Evolutionary conservation across 2,113 vertebrate genomes (phyloP).

Genomic region (Mormyrus lacerda): DNA sequence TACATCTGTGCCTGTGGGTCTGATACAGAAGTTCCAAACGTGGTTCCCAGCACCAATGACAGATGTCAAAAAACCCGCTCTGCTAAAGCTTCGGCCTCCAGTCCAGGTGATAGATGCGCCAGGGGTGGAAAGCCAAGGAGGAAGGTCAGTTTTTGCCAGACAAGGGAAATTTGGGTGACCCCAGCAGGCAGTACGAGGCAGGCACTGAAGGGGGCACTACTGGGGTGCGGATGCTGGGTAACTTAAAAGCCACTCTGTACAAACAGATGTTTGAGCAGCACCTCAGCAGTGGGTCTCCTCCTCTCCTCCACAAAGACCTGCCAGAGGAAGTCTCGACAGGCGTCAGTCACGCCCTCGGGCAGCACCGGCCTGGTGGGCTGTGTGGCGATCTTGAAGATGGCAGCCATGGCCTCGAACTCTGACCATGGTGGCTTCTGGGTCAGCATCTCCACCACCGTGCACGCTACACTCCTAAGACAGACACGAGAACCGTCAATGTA

Average conservation of each 20-base stretch:
- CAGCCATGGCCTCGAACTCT: slow-evolving; percentile 85
- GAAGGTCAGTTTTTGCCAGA: neutral
- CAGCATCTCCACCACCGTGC: slow-evolving; percentile 86
- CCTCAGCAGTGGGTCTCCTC: slow-evolving; percentile 75
- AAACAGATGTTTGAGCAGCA: slow-evolving; percentile 73
- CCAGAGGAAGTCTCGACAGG: slow-evolving; percentile 75
- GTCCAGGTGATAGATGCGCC: neutral
- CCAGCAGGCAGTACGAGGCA: slow-evolving; percentile 16
- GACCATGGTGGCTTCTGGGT: slow-evolving; percentile 87
- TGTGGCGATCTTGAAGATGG: slow-evolving; percentile 87
- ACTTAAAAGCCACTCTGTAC: slow-evolving; percentile 70
- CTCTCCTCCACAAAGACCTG: slow-evolving; percentile 86
- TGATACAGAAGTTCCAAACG: neutral
- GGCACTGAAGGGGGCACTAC: slow-evolving; percentile 28
- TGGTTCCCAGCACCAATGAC: neutral
- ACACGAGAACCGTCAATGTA: neutral
- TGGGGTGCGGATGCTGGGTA: slow-evolving; percentile 4
- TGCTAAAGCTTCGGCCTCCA: neutral
- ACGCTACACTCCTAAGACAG: slow-evolving; percentile 74
- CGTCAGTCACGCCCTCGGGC: slow-evolving; percentile 69
- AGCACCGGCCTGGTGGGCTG: slow-evolving; percentile 81
- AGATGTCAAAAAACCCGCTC: neutral
- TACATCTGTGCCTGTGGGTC: neutral
- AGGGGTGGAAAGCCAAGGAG: neutral
- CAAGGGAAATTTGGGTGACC: neutral